Evolutionary conservation across 2,113 vertebrate genomes (phyloP).

Genomic region (Lipophrys pholis): DNA sequence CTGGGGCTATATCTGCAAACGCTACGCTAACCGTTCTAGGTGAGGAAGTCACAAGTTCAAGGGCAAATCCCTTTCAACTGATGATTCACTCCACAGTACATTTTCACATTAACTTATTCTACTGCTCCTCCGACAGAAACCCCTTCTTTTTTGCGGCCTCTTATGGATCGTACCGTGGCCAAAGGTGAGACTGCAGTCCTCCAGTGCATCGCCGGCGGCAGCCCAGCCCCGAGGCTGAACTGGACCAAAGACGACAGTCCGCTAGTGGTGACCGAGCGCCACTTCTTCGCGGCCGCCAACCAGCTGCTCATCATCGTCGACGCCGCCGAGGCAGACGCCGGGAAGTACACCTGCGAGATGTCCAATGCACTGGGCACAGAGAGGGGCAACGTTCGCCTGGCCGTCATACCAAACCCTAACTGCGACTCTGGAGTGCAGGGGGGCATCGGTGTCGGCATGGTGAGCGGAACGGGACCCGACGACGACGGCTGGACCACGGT

Average conservation of each 20-base stretch:
- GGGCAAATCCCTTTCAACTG: no score
- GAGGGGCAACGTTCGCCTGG: slow-evolving; percentile 90
- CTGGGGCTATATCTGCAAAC: slow-evolving; percentile 93
- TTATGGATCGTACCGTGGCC: slow-evolving; percentile 91
- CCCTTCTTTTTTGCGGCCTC: slow-evolving; percentile 91
- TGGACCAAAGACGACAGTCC: slow-evolving; percentile 98
- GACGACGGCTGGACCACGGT: slow-evolving; percentile 95
- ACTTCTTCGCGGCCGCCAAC: slow-evolving; percentile 96
- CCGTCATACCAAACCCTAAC: slow-evolving; percentile 91
- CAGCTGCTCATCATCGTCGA: slow-evolving; percentile 97
- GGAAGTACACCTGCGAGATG: slow-evolving; percentile 97
- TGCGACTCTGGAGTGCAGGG: slow-evolving; percentile 90
- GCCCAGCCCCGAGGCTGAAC: slow-evolving; percentile 91
- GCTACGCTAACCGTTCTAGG: slow-evolving; percentile 95
- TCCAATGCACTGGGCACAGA: slow-evolving; percentile 95
- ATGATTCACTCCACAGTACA: no score
- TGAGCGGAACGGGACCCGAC: slow-evolving; percentile 73
- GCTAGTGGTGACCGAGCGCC: slow-evolving; percentile 90
- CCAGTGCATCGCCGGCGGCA: slow-evolving; percentile 96
- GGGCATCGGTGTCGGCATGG: slow-evolving; percentile 49
- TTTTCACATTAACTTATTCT: neutral
- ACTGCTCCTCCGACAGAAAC: slow-evolving; percentile 84
- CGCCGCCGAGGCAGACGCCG: slow-evolving; percentile 89
- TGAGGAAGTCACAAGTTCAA: slow-evolving; percentile 64
- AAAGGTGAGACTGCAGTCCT: slow-evolving; percentile 95